These are phyloP conservation scores for Sparus aurata DNA, from an alignment of 2,797 vertebrate genomes.

Conservation along the genomic window DNA sequence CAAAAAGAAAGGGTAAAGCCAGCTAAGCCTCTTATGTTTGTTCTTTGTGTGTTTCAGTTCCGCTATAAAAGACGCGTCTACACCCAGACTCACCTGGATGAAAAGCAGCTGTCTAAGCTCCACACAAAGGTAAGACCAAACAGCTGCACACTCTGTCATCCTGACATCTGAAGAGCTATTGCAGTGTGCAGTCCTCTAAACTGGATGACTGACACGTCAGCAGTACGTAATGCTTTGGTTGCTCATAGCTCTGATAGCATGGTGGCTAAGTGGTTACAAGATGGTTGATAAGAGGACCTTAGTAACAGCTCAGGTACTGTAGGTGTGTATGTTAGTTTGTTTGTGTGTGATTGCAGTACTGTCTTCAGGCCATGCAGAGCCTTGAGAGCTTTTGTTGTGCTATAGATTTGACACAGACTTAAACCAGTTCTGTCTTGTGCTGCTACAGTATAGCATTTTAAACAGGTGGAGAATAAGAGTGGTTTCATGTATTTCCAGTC, in stretches of 20 bases:
- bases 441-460: neutral
- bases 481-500: neutral
- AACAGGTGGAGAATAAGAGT: neutral
- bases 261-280: neutral
- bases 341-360: slow-evolving; percentile 29
- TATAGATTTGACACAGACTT: slow-evolving; percentile 8
- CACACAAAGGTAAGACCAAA: slow-evolving; percentile 93
- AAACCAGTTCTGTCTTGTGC: neutral
- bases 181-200: slow-evolving; percentile 23
- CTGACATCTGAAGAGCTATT: slow-evolving; percentile 1
- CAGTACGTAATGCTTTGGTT: neutral
- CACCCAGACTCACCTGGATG: slow-evolving; percentile 93
- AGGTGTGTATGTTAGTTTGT: slow-evolving; percentile 32
- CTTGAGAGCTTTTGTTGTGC: slow-evolving; percentile 20
- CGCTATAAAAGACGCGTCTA: slow-evolving; percentile 97
- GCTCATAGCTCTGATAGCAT: neutral
- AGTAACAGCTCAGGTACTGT: neutral
- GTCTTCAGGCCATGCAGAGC: slow-evolving; percentile 11
- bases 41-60: slow-evolving; percentile 87
- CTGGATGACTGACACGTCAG: neutral
- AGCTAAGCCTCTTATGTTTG: slow-evolving; percentile 16
- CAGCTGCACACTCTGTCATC: neutral
- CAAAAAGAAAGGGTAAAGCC: neutral
- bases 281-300: slow-evolving; percentile 10
- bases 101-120: slow-evolving; percentile 97